Evolutionary conservation across 2,797 vertebrate genomes (phyloP).

Genomic region (Furcifer pardalis): DNA sequence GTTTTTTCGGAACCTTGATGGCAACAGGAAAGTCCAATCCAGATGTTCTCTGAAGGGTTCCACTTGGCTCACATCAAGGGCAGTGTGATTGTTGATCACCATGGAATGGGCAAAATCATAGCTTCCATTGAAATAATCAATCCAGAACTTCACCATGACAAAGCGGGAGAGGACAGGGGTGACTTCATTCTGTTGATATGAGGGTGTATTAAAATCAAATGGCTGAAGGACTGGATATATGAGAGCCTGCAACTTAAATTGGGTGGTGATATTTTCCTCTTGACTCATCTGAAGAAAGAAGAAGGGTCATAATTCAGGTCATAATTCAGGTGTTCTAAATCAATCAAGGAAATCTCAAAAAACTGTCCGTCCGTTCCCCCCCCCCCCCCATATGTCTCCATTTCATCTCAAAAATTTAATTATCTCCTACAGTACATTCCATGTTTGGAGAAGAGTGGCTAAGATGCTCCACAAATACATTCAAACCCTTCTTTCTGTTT

Average conservation of each 20-base stretch:
- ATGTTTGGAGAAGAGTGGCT: neutral
- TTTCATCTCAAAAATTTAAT: neutral
- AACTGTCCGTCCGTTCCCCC: too few species aligned
- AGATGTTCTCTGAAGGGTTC: constrained; percentile 75
- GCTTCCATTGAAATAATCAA: constrained; percentile 86
- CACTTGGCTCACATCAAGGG: constrained; percentile 76
- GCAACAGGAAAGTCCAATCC: constrained; percentile 88
- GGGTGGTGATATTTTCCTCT: constrained; percentile 76
- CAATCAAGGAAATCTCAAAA: neutral
- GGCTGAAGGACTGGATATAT: constrained; percentile 93
- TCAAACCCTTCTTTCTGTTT: neutral
- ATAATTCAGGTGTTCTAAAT: neutral
- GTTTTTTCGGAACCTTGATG: constrained; percentile 76
- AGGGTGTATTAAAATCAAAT: constrained; percentile 94
- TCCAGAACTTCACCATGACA: constrained; percentile 88
- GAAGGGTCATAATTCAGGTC: neutral
- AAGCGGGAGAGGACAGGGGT: constrained; percentile 80
- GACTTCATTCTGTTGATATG: constrained; percentile 86
- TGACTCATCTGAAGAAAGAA: constrained; percentile 78
- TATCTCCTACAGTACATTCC: neutral
- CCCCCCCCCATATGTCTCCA: too few species aligned
- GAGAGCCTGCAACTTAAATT: constrained; percentile 90
- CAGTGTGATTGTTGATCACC: constrained; percentile 89
- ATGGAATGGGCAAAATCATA: constrained; percentile 76
- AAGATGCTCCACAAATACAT: neutral